Evolutionary conservation across 2,888 invertebrate species (phyloP), one percentile per base, ranked within the genome.

Genomic region (Cerceris ruficornis): DNA sequence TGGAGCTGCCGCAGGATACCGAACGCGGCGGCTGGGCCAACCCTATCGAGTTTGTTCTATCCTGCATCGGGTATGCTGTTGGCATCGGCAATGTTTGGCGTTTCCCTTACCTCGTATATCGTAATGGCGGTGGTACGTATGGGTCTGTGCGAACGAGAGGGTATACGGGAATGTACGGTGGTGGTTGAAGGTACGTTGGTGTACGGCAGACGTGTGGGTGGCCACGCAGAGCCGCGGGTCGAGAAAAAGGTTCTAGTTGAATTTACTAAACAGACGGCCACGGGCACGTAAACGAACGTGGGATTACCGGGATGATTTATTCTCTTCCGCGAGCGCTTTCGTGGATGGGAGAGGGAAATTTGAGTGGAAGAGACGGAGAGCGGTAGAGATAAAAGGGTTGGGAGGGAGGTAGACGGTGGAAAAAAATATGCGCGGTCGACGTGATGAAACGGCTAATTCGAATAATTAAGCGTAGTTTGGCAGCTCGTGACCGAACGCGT

Each of bases 21-120:
- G 92, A 93, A 54, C 92, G 94, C 79, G 94, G 94, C 7, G 93
- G 93, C 73, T 95, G 95, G 95, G 94, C 94, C 69, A 93, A 94
- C 55, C 95, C 95, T 8, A 80, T 95, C 88, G 96, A 96, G 93
- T 96, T 96, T 90, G 94, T 96, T 77, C 93, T 96, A 87, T 96
- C 96, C 66, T 96, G 96, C 91, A 93, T 96, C 80, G 96, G 96
- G 52, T 96, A 96, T 87, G 96, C 96, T 50, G 95, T 96, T 60
- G 96, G 96, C 58, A 93, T 96, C 78, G 96, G 96, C 77, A 96
- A 96, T 91, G 96, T 96, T 60, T 96, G 96, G 96, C 93, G 96
- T 82, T 96, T 96, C 92, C 96, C 96, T 7, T 96, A 96, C 91
- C 93, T 96, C 61, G 95, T 95, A 88, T 96, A 96, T 91, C 95